Conservation (phyloP, 2,113 vertebrate genomes). For the Vidua macroura region DNA sequence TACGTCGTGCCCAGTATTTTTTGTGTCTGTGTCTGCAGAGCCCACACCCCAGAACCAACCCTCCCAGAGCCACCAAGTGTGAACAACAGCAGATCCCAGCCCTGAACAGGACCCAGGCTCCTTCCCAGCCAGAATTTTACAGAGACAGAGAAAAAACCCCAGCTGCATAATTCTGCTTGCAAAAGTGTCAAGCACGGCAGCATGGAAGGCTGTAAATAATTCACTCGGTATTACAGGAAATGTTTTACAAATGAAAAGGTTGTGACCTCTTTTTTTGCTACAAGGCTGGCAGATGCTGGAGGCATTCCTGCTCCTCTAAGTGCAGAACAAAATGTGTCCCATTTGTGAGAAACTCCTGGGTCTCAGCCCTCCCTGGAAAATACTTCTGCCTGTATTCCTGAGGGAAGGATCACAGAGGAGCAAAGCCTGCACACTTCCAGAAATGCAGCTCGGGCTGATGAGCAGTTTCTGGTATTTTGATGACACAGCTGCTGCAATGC, state of each 20-base stretch:
- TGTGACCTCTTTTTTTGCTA: constrained; percentile 4
- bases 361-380: background rate
- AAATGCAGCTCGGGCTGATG: background rate
- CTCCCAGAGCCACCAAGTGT: background rate
- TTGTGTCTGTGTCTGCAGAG: background rate
- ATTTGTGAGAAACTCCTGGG: background rate
- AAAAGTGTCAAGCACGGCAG: background rate
- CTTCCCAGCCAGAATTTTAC: background rate
- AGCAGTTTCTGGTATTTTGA: background rate
- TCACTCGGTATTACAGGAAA: background rate
- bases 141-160: background rate
- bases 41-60: background rate
- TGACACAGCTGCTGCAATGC: background rate
- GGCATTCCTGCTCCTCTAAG: background rate
- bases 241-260: constrained; percentile 43
- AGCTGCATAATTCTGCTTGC: background rate
- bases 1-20: fast-evolving
- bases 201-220: constrained; percentile 17
- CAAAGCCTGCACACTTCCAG: background rate
- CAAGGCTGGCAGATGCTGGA: constrained; percentile 18
- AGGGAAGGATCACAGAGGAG: background rate
- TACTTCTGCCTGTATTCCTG: background rate
- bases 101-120: background rate
- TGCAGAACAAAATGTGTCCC: background rate
- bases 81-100: background rate